phyloP scores from a whole-genome alignment of 2,113 vertebrate genomes.

The Chlamydotis undulata region DNA sequence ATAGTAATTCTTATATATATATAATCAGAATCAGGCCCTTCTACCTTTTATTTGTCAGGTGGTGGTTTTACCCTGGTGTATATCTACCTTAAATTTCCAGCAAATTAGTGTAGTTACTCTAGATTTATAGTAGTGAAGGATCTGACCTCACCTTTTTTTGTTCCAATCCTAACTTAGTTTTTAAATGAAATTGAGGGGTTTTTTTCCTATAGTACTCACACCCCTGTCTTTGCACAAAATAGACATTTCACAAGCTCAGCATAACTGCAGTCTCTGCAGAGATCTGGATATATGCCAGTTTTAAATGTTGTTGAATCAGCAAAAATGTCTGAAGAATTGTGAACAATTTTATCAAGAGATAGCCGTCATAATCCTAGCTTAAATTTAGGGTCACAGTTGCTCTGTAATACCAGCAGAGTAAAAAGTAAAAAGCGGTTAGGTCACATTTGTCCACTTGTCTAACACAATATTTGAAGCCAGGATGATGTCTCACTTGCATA shows the following conservation, averaged over 20 bases:
- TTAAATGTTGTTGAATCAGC: neutral
- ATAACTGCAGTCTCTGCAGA: neutral
- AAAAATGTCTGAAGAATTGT: slow-evolving; percentile 20
- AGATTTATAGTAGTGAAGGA: neutral
- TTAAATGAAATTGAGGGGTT: neutral
- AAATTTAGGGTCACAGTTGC: neutral
- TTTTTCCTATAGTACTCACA: neutral
- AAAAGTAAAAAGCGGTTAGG: neutral
- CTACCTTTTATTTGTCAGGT: neutral
- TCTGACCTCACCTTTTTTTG: neutral
- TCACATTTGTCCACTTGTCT: neutral
- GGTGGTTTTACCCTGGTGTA: neutral
- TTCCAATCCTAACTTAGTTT: neutral
- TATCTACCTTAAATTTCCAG: neutral
- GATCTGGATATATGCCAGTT: neutral
- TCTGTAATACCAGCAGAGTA: neutral
- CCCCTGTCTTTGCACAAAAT: neutral
- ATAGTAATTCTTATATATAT: neutral
- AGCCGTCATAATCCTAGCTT: neutral
- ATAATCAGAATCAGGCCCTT: neutral
- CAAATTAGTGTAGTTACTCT: neutral
- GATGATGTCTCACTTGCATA: neutral
- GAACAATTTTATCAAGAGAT: neutral
- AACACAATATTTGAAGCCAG: neutral
- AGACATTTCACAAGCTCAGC: neutral